A percentile compares a stretch with the other conserved stretches of the same genome.
Conservation (phyloP, 2,797 vertebrate genomes). For the Rhinogobio ventralis region DNA sequence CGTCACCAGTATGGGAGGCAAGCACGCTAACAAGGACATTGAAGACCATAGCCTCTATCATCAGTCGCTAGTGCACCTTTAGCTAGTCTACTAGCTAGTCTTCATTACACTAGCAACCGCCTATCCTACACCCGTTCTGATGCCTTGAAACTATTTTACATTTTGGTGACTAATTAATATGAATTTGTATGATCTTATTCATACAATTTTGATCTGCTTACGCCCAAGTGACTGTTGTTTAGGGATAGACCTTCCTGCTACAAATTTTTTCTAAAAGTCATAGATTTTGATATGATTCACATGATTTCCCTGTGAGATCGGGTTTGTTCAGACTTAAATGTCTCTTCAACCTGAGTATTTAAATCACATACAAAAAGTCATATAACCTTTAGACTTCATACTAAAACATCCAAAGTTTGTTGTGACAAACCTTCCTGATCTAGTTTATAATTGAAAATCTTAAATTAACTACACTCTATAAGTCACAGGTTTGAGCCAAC, state of each 20-base stretch:
- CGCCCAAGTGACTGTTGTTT: not conserved
- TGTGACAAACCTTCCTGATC: not conserved
- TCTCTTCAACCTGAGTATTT: not conserved
- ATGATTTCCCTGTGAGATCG: not conserved
- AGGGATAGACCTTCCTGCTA: not conserved
- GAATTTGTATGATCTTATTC: not conserved
- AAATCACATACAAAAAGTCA: not conserved
- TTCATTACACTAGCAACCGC: not conserved
- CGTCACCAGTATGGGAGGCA: too few relatives aligned
- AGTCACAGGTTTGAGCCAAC: too few relatives aligned
- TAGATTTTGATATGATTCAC: not conserved
- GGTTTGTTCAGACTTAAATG: not conserved
- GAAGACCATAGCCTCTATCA: too few relatives aligned
- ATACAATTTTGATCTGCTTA: not conserved
- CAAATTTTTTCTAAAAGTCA: not conserved
- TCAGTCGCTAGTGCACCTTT: too few relatives aligned
- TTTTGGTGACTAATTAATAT: not conserved
- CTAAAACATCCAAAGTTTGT: not conserved
- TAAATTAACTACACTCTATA: too few relatives aligned
- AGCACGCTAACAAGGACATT: too few relatives aligned
- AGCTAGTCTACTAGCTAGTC: too few relatives aligned
- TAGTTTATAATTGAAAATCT: not conserved
- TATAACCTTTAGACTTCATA: not conserved
- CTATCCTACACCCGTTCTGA: not conserved
- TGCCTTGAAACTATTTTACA: not conserved